Evolutionary conservation across 2,888 invertebrate genomes (phyloP).

Genomic region (Papilio gigon): DNA sequence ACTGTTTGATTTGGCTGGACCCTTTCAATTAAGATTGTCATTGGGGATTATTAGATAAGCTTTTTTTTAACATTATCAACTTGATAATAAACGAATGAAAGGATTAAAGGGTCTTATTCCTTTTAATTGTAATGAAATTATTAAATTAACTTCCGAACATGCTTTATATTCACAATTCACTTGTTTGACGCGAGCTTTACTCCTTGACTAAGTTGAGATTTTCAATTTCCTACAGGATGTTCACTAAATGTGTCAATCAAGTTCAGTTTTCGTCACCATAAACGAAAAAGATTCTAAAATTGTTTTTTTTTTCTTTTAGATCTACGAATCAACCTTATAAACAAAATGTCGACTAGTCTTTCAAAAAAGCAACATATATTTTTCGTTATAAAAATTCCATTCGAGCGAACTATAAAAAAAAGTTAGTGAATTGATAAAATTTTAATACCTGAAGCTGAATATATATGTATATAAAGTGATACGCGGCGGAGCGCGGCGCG

Average conservation of each 20-base stretch:
- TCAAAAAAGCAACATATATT: conserved; percentile 1
- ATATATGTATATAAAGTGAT: background rate
- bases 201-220: background rate
- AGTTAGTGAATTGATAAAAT: conserved; percentile 17
- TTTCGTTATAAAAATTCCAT: conserved; percentile 14
- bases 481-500: conserved; percentile 3
- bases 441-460: conserved; percentile 15
- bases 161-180: background rate
- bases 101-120: background rate
- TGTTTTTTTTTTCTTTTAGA: background rate
- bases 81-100: background rate
- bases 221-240: background rate
- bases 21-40: conserved; percentile 10
- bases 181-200: background rate
- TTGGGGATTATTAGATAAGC: conserved; percentile 9
- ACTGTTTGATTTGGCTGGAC: conserved; percentile 11
- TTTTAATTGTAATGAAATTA: background rate
- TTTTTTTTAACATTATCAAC: conserved; percentile 4
- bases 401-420: background rate
- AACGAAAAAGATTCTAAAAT: background rate
- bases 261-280: background rate
- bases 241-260: background rate
- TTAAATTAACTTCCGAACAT: background rate
- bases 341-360: background rate
- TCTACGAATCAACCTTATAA: conserved; percentile 4